phyloP scores from a whole-genome alignment of 2,797 vertebrate species.

The Cercopithecus petaurista region DNA sequence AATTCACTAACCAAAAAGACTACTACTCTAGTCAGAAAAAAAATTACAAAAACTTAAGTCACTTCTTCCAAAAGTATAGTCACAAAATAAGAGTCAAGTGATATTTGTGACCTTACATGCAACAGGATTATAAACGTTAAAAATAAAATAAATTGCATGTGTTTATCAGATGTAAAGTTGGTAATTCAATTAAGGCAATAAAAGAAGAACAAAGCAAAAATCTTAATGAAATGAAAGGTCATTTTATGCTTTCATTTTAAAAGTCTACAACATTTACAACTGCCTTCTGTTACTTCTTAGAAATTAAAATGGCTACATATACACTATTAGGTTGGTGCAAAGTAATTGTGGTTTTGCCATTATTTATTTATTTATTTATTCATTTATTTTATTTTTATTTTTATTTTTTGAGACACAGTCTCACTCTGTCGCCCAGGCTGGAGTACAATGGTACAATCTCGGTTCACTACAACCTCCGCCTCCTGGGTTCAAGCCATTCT shows the following conservation, averaged over 20 bases:
- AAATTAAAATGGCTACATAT: constrained; percentile 31
- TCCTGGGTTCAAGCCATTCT: too few relatives aligned
- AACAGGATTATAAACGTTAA: constrained; percentile 21
- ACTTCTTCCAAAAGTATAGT: neutral
- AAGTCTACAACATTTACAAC: neutral
- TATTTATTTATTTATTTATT: too few relatives aligned
- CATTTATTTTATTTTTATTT: too few relatives aligned
- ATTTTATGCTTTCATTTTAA: neutral
- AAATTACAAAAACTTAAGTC: constrained; percentile 26
- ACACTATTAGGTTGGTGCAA: neutral
- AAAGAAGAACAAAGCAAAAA: neutral
- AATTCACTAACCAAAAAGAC: constrained; percentile 15
- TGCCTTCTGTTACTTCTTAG: neutral
- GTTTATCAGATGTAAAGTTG: neutral
- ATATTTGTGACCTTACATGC: neutral
- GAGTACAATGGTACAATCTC: too few relatives aligned
- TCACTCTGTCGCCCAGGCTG: too few relatives aligned
- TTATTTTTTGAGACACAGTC: too few relatives aligned
- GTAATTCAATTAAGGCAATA: neutral
- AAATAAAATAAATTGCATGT: neutral
- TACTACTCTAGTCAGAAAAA: constrained; percentile 27
- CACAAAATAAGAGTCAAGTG: neutral
- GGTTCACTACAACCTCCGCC: too few relatives aligned
- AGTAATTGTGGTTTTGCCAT: too few relatives aligned
- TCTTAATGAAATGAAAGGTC: constrained; percentile 11